phyloP scores from a whole-genome alignment of 2,888 invertebrate genomes.

The Clepsis dumicolana region DNA sequence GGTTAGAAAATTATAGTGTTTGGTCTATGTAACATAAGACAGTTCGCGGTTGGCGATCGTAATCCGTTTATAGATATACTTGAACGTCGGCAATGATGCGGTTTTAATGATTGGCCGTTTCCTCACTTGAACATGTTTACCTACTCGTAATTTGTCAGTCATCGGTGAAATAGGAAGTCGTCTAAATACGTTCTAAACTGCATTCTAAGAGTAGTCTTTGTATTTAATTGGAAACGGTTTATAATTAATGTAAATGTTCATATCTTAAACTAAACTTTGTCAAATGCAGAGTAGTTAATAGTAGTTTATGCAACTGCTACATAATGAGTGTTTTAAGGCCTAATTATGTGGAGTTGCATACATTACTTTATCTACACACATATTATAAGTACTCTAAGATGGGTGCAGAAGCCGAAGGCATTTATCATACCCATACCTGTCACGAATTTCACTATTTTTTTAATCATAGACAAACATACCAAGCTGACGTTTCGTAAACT shows the following conservation, averaged over 20 bases:
- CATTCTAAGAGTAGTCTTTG: conserved; percentile 10
- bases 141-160: no score
- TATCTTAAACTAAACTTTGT: background rate
- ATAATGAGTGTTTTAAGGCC: no score
- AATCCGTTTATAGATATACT: conserved; percentile 62
- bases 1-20: conserved; percentile 4
- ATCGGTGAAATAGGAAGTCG: conserved; percentile 21
- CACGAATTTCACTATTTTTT: no score
- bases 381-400: no score
- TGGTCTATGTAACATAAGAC: conserved; percentile 17
- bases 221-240: background rate
- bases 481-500: no score
- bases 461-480: no score
- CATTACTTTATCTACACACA: no score
- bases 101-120: conserved; percentile 62
- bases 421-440: no score
- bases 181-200: conserved; percentile 29
- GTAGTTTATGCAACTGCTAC: no score
- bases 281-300: no score
- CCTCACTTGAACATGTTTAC: conserved; percentile 56
- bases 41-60: conserved; percentile 51
- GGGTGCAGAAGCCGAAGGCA: no score
- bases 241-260: background rate
- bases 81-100: conserved; percentile 50
- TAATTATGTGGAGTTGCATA: no score